Base-by-base conservation (phyloP, 2,113 vertebrate genomes). In the Steatornis caripensis region DNA sequence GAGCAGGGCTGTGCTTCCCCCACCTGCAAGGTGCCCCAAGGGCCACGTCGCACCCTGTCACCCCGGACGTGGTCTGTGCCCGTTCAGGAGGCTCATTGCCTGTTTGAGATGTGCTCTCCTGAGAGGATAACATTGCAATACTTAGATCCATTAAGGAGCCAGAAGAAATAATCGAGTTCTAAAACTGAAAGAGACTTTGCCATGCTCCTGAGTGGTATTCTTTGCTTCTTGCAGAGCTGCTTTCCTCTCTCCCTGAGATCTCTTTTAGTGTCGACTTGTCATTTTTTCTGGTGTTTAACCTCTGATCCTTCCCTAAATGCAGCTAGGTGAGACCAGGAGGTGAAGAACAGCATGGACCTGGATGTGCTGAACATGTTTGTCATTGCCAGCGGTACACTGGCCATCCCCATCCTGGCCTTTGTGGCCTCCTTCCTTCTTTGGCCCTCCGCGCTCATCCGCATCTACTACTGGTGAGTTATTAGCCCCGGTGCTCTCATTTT, bases 381-480 rank as follows among this genome's bases (percentile, higher is more conserved):
- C 74, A 98, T 99, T 0, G 98, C 99, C 0, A 98, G 99, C 0
- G 98, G 99, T n/a, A 98, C 99, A 1, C 96, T 99, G 93, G 98
- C 98, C 24, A 97, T 99, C 48, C 99, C 99, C 1, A 98, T 99
- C 86, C 96, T 99, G 96, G 98, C 98, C 39, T 99, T 99, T 1
- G 87, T 99, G 20, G 98, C 98, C 34, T 99, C 98, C 1, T 98
- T 99, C 84, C 95, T 99, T 24, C 96, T 99, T 62, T 99, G 99
- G 98, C 99, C 99, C 41, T 98, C 98, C 2, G 97, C 96, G 0
- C 97, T 99, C 34, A 98, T 99, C 53, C 98, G 91, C 84, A 98
- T 99, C 83, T 99, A 99, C 90, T 98, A 99, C 96, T 99, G 99
- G 99, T 99, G 98, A 99, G 98, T 95, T 36, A 2, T 7, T 15